phyloP scores from a whole-genome alignment of 1,140 invertebrate genomes.

The fruit fly (Drosophila melanogaster) region DNA sequence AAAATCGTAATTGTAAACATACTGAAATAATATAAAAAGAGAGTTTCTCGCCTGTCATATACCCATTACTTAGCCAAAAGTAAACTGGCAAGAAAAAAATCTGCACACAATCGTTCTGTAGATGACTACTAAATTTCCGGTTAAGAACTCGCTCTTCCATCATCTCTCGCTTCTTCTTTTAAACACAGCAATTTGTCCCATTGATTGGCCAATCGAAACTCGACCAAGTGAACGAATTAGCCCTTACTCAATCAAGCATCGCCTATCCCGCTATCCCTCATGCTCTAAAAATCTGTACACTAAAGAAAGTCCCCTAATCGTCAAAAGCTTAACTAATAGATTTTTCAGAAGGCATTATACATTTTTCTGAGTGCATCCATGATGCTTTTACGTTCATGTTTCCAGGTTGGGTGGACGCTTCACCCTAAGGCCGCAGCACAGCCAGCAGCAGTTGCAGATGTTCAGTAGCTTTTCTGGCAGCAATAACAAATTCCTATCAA shows the following conservation, averaged over 20 bases:
- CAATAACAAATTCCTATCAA: constrained; percentile 59
- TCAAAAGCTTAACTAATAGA: too few relatives aligned
- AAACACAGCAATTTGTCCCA: constrained; percentile 2
- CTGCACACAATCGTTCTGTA: neutral
- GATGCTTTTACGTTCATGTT: neutral
- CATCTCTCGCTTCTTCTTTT: neutral
- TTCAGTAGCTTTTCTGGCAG: constrained; percentile 67
- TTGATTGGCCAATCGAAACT: constrained; percentile 43
- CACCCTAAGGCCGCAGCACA: constrained; percentile 86
- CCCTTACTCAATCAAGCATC: constrained; percentile 56
- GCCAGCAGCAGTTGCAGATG: constrained; percentile 81
- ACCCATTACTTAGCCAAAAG: neutral
- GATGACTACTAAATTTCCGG: neutral
- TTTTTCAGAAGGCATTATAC: too few relatives aligned
- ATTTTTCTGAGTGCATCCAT: neutral
- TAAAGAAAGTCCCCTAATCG: neutral
- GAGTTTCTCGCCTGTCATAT: too few relatives aligned
- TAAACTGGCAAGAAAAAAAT: too few relatives aligned
- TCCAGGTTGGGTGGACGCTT: constrained; percentile 87
- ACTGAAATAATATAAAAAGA: neutral
- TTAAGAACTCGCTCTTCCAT: neutral
- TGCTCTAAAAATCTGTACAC: neutral
- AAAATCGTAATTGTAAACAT: too few relatives aligned
- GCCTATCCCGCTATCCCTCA: constrained; percentile 13
- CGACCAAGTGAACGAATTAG: constrained; percentile 45